Base-by-base conservation (phyloP, 2,113 vertebrate species). In the Thamnaconus septentrionalis region DNA sequence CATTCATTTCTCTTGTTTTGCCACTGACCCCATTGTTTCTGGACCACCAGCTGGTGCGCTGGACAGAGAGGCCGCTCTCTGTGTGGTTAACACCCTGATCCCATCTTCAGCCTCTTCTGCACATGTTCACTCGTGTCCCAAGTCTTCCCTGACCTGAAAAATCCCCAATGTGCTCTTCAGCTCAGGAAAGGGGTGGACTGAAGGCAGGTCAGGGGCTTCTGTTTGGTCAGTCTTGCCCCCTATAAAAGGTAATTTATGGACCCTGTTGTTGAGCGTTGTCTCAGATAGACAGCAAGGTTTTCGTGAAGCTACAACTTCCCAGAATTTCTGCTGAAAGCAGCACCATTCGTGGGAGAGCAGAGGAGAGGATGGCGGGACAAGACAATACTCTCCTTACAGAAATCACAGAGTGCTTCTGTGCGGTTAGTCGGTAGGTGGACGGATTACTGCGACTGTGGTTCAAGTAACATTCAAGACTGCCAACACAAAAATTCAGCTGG, bases 21-120 rank as follows among this genome's bases (percentile, higher is more conserved):
- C 66, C 84, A 86, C 73, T 78, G 81, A 73, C 78, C 74, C 64
- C 67, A 75, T 86, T 91, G 81, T 90, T 82, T 51, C 53, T 4
- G 5, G 6, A 49, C 61, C 48, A 88, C 89, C 85, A 90, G 85
- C 89, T 91, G 88, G 83, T 82, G 73, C 51, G 18, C 66, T 52
- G 66, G 67, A 81, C 76, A 85, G 80, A 69, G 64, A 86, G 76
- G 65, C 49, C 57, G 31, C 57, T 64, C 69, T 71, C 59, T 74
- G 41, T 70, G 59, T 68, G 59, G 67, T 81, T 76, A 87, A 87
- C 81, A 83, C 62, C 39, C 81, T 74, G 69, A 84, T 82, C 73
- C 70, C 18, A 1, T 73, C 66, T 55, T 64, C 64, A 57, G 76
- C 53, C 63, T 81, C 71, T 74, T 46, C 45, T 50, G 73, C 88